Evolutionary conservation across 2,888 invertebrate genomes (phyloP).

Genomic region (Lumbricus terrestris): DNA sequence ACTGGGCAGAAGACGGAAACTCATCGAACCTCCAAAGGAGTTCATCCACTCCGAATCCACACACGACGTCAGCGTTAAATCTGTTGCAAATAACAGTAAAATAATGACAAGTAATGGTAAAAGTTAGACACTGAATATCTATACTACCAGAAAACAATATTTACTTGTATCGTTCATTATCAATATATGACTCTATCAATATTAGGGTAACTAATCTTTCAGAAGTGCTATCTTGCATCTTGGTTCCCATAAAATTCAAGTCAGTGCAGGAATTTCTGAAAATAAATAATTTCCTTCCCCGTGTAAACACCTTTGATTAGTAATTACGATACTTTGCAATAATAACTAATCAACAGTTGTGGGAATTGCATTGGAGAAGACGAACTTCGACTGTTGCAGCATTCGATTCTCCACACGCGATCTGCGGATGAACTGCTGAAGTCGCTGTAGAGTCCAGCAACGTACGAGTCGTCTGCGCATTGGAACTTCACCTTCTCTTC

Average conservation of each 20-base stretch:
- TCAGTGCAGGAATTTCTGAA: no score
- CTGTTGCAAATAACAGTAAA: not conserved
- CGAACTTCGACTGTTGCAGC: not conserved
- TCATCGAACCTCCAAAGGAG: not conserved
- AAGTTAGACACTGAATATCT: not conserved
- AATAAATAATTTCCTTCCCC: no score
- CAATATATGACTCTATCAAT: not conserved
- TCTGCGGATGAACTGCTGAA: not conserved
- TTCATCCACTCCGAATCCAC: not conserved
- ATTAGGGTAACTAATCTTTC: not conserved
- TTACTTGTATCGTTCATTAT: not conserved
- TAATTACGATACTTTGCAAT: not conserved
- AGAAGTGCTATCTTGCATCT: not conserved
- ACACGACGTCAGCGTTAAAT: slow-evolving; percentile 16
- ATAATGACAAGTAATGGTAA: not conserved
- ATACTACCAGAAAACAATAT: not conserved
- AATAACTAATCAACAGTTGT: not conserved
- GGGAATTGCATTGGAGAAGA: not conserved
- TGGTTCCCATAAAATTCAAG: not conserved
- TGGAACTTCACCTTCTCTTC: slow-evolving; percentile 7
- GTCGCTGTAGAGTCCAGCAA: slow-evolving; percentile 16
- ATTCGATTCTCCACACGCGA: not conserved
- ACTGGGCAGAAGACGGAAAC: not conserved
- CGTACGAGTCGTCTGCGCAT: not conserved
- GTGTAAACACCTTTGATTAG: not conserved